phyloP scores from a whole-genome alignment of 2,888 invertebrate genomes.

The Phengaris arion region DNA sequence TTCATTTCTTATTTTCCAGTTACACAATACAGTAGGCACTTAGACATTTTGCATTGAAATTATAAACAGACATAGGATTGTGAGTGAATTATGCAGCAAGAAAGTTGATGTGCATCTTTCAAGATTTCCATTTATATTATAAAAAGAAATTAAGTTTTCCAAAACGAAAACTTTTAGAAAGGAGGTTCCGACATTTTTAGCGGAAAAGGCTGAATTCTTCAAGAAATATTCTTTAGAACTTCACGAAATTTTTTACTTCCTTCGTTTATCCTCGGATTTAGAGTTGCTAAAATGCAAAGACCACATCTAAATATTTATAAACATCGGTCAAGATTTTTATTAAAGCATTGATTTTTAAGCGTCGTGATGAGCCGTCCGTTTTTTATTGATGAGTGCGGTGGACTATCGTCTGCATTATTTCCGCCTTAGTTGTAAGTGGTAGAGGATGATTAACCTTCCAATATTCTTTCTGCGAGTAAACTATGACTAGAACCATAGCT shows the following conservation, averaged over 20 bases:
- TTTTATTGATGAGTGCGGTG: too few species aligned
- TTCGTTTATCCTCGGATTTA: conserved; percentile 25
- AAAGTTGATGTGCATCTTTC: conserved; percentile 14
- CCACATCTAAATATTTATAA: conserved; percentile 8
- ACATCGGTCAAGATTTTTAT: not conserved
- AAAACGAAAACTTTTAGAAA: conserved; percentile 24
- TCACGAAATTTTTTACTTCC: conserved; percentile 21
- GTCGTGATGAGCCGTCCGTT: too few species aligned
- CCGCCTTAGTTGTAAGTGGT: too few species aligned
- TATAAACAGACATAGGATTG: not conserved
- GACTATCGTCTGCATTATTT: too few species aligned
- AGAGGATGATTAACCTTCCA: not conserved
- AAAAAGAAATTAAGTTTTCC: conserved; percentile 21
- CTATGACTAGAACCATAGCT: not conserved
- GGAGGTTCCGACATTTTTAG: conserved; percentile 25
- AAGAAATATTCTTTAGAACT: conserved; percentile 29
- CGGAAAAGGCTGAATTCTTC: conserved; percentile 26
- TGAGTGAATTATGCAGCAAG: conserved; percentile 16
- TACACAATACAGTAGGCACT: conserved; percentile 1
- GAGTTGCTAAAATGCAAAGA: conserved; percentile 22
- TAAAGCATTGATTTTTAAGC: not conserved
- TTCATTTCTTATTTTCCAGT: conserved; percentile 7
- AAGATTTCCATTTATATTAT: conserved; percentile 20
- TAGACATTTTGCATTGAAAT: not conserved
- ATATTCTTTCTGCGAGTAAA: not conserved